These are phyloP conservation scores for Chouioia cunea DNA, from an alignment of 2,888 invertebrate species.

Conservation along the genomic window DNA sequence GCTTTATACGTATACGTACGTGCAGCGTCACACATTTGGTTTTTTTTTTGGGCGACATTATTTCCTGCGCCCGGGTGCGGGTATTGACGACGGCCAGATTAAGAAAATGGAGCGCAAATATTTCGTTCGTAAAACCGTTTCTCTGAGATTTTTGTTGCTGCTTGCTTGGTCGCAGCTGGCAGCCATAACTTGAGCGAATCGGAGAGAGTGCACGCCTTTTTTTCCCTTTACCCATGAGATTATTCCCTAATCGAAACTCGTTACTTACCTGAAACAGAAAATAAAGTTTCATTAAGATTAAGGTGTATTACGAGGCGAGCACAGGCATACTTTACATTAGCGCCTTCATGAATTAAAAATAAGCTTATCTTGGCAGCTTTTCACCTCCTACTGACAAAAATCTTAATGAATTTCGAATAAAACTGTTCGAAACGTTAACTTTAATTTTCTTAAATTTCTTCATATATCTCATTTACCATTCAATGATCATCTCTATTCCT, in stretches of 20 bases:
- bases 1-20: background rate
- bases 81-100: constrained; percentile 41
- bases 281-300: constrained; percentile 49
- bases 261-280: constrained; percentile 55
- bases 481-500: too few species aligned
- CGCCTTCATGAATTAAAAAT: constrained; percentile 40
- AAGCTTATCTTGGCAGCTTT: constrained; percentile 5
- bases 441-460: too few species aligned
- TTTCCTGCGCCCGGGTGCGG: background rate
- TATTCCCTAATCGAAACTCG: constrained; percentile 36
- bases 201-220: constrained; percentile 12
- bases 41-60: constrained; percentile 21
- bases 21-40: constrained; percentile 27
- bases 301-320: constrained; percentile 21
- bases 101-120: constrained; percentile 39
- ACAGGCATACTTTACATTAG: constrained; percentile 15
- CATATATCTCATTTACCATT: too few species aligned
- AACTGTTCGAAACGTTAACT: too few species aligned
- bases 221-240: constrained; percentile 19
- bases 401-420: too few species aligned
- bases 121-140: constrained; percentile 24
- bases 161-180: constrained; percentile 6
- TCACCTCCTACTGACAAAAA: too few species aligned
- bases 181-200: constrained; percentile 16
- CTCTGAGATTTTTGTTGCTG: constrained; percentile 30